Percentiles rank a stretch among this genome's conserved stretches.
These are phyloP conservation scores for Endomychus coccineus DNA, from an alignment of 2,888 invertebrate genomes.

Conservation along the genomic window DNA sequence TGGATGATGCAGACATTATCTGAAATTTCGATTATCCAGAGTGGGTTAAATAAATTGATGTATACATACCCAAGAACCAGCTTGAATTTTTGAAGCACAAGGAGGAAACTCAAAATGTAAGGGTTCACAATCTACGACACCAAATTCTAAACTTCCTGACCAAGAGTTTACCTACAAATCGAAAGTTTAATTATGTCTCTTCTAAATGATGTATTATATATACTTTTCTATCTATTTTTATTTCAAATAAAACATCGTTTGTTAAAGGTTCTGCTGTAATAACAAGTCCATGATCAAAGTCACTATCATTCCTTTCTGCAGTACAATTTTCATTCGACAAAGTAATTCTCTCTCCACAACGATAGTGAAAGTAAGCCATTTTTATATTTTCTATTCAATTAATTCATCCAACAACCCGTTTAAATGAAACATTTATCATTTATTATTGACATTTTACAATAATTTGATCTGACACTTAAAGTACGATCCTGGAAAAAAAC, in stretches of 20 bases:
- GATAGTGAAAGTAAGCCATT: slow-evolving; percentile 64
- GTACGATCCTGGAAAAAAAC: too few relatives aligned
- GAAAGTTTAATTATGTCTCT: slow-evolving; percentile 1
- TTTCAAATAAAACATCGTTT: slow-evolving; percentile 79
- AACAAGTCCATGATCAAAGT: slow-evolving; percentile 84
- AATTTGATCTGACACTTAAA: too few relatives aligned
- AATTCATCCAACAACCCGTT: too few relatives aligned
- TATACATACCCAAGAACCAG: slow-evolving; percentile 69
- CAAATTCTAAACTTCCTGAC: slow-evolving; percentile 71
- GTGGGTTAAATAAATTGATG: slow-evolving; percentile 4
- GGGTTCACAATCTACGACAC: slow-evolving; percentile 64
- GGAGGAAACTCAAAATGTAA: slow-evolving; percentile 61
- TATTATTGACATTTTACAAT: too few relatives aligned
- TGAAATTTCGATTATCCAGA: too few relatives aligned
- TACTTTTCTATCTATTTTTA: slow-evolving; percentile 76
- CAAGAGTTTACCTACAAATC: slow-evolving; percentile 64
- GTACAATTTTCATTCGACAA: slow-evolving; percentile 78
- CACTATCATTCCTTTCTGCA: slow-evolving; percentile 69
- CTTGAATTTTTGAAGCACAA: slow-evolving; percentile 70
- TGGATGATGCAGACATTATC: slow-evolving; percentile 82
- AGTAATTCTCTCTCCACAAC: slow-evolving; percentile 79
- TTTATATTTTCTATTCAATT: slow-evolving; percentile 9
- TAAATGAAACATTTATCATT: too few relatives aligned
- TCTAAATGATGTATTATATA: slow-evolving; percentile 1
- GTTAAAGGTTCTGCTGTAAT: slow-evolving; percentile 71